Base-by-base conservation (phyloP, 2,888 invertebrate species). In the Adela reaumurella region DNA sequence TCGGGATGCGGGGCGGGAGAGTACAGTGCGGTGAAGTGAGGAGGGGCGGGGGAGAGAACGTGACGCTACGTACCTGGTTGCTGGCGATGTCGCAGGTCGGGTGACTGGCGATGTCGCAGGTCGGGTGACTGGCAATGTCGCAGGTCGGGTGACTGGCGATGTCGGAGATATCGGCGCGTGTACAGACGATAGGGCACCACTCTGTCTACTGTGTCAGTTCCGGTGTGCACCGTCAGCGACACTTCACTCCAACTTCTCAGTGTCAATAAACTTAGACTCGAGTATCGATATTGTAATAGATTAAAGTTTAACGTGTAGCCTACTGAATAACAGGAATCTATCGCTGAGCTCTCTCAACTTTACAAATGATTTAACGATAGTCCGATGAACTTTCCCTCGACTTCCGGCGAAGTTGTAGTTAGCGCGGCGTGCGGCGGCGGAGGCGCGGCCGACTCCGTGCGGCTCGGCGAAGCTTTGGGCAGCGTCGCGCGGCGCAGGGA, bases 381-480 rank as follows among this genome's bases (percentile, higher is more conserved):
- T 35, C n/a, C 14, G 8, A 14, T 3, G 8, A 35, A 35, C 35
- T 35, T 35, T 35, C n/a, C 35, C 35, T 14, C 35, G 35, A 35
- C 24, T 24, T 35, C 35, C 35, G 35, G 3, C 11, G 14, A 35
- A 35, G 11, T 35, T 35, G 8, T 24, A 24, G 24, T 10, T 5
- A 10, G 5, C 24, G 41, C 42, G 29, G 46, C 17, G 46, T 18
- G 19, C 19, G 18, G 43, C 35, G 35, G 47, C 41, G 28, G 35
- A 35, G 17, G 47, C 4, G 41, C 35, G 29, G 46, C 14, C 29
- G 58, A 58, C 29, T 60, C 60, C 69, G 67, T 65, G 70, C 70
- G 64, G 60, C 46, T 60, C 65, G 67, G 69, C 69, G 68, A 71
- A 71, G 68, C 67, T 65, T 59, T 58, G 59, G 24, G 24, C 5